Evolutionary conservation across 2,797 vertebrate species (phyloP).

Genomic region (Sarcoramphus papa): DNA sequence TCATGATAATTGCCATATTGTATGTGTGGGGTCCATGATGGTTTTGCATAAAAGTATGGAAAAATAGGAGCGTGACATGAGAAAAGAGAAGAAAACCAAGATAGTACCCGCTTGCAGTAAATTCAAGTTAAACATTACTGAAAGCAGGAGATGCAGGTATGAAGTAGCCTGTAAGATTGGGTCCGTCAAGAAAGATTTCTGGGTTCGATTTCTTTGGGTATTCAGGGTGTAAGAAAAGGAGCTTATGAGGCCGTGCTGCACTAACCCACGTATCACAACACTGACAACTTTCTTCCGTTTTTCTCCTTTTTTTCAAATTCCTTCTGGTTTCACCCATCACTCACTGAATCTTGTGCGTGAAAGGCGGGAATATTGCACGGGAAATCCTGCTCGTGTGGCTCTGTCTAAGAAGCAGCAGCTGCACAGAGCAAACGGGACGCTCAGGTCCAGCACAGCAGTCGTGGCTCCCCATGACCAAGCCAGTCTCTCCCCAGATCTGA

Average conservation of each 20-base stretch:
- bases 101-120: background rate
- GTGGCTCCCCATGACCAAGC: background rate
- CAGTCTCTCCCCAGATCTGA: background rate
- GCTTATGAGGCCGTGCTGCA: background rate
- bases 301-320: background rate
- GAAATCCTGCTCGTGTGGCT: background rate
- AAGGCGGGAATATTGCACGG: background rate
- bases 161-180: background rate
- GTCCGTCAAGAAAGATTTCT: background rate
- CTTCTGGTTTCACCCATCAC: background rate
- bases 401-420: background rate
- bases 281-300: background rate
- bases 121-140: background rate
- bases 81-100: background rate
- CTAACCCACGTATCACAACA: accelerated
- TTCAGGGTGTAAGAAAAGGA: background rate
- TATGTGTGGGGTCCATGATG: accelerated
- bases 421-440: background rate
- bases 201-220: background rate
- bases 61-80: background rate
- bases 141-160: background rate
- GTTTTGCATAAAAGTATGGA: background rate
- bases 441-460: background rate
- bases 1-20: accelerated
- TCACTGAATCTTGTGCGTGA: accelerated